A percentile compares a stretch with the other conserved stretches of the same genome.
phyloP scores from a whole-genome alignment of 2,888 invertebrate genomes.

The Drosophila kokeensis region DNA sequence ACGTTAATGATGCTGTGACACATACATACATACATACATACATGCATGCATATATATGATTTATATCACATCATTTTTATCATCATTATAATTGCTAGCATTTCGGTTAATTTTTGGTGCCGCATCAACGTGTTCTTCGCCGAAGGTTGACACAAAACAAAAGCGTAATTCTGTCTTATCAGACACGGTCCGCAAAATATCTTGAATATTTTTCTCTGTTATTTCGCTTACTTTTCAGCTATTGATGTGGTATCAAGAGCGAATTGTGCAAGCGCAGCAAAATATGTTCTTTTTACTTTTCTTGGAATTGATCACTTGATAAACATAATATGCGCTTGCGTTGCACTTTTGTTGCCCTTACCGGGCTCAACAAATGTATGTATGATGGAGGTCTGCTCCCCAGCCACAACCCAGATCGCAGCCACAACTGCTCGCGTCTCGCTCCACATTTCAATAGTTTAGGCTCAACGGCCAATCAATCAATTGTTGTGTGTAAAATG shows the following conservation, averaged over 20 bases:
- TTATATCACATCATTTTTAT: not conserved
- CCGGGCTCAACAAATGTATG: not conserved
- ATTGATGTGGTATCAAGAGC: not conserved
- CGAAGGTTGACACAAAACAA: constrained; percentile 34
- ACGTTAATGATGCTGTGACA: not conserved
- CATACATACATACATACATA: not conserved
- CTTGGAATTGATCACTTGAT: not conserved
- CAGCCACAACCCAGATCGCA: not conserved
- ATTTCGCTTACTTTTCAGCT: constrained; percentile 14
- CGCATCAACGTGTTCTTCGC: constrained; percentile 39
- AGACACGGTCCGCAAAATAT: constrained; percentile 30
- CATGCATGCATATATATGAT: not conserved
- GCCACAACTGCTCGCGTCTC: not conserved
- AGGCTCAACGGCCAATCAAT: constrained; percentile 44
- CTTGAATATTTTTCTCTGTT: constrained; percentile 13
- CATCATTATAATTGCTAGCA: not conserved
- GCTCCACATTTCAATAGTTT: constrained; percentile 1
- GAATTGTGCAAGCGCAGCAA: not conserved
- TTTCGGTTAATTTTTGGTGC: constrained; percentile 11
- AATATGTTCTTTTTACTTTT: not conserved
- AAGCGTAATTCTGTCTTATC: constrained; percentile 33
- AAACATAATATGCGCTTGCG: not conserved
- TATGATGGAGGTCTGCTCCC: not conserved
- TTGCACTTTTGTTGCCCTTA: not conserved
- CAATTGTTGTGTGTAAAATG: constrained; percentile 42